Percentiles rank a stretch among this genome's conserved stretches.
Conservation (phyloP, 2,888 invertebrate species). For the Therioaphis trifolii region DNA sequence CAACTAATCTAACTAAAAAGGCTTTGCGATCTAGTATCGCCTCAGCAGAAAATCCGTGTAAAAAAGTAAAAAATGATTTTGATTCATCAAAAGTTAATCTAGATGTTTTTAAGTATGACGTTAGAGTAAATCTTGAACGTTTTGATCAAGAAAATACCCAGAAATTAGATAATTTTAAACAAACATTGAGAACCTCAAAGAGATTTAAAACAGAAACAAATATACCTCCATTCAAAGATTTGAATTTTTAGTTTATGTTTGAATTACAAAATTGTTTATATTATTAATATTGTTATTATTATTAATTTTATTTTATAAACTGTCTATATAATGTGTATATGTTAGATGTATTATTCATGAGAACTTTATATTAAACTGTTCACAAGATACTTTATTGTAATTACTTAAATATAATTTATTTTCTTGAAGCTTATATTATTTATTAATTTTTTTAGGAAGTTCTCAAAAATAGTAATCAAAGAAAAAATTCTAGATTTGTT, state of each 20-base stretch:
- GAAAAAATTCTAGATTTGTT: too few relatives aligned
- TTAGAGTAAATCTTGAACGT: background rate
- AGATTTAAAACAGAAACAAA: background rate
- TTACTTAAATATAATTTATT: too few relatives aligned
- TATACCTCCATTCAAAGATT: background rate
- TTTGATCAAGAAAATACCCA: slow-evolving; percentile 24
- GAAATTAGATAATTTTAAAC: background rate
- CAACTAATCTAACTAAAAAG: too few relatives aligned
- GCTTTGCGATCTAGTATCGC: too few relatives aligned
- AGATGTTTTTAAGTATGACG: background rate
- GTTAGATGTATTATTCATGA: too few relatives aligned
- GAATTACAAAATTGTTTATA: background rate
- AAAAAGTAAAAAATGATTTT: background rate
- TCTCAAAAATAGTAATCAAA: too few relatives aligned
- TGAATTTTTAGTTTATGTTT: background rate
- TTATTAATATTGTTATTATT: background rate
- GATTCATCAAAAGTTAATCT: background rate
- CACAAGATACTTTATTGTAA: too few relatives aligned
- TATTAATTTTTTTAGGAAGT: too few relatives aligned
- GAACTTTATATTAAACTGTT: too few relatives aligned
- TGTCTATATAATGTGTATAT: too few relatives aligned
- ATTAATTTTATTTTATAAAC: background rate
- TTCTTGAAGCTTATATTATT: background rate
- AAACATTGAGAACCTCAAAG: background rate
- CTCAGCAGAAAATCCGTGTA: too few relatives aligned